A percentile compares a stretch with the other conserved stretches of the same genome.
phyloP scores from a whole-genome alignment of 2,113 vertebrate species.

The Python bivittatus region DNA sequence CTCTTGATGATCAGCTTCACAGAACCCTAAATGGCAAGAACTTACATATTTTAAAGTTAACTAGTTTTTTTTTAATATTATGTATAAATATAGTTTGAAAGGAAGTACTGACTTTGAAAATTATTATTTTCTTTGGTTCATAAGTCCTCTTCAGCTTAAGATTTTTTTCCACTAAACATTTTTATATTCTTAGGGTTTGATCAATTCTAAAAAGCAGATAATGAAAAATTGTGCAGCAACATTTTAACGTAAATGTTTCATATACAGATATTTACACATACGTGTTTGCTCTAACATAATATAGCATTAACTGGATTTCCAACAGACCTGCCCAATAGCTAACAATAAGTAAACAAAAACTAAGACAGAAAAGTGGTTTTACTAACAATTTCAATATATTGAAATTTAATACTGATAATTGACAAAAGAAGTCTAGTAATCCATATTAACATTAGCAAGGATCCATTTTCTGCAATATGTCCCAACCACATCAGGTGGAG shows the following conservation, averaged over 20 bases:
- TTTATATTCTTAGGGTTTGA: conserved; percentile 53
- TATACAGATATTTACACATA: not conserved
- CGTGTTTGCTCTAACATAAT: conserved; percentile 36
- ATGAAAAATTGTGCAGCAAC: conserved; percentile 2
- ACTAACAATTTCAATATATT: not conserved
- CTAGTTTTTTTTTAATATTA: conserved; percentile 79
- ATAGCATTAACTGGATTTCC: not conserved
- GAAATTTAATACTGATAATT: not conserved
- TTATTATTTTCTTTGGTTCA: conserved; percentile 72
- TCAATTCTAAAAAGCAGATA: conserved; percentile 50
- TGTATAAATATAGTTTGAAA: conserved; percentile 80
- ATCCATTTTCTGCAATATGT: not conserved
- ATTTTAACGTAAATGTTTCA: conserved; percentile 6
- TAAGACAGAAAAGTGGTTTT: not conserved
- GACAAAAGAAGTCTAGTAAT: not conserved
- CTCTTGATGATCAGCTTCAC: conserved; percentile 88
- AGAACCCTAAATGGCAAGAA: conserved; percentile 83
- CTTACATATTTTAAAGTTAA: conserved; percentile 88
- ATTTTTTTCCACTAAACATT: conserved; percentile 57
- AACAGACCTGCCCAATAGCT: not conserved
- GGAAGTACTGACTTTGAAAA: conserved; percentile 68
- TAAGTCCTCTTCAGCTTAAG: conserved; percentile 57
- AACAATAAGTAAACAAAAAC: not conserved
- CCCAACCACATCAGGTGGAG: not conserved
- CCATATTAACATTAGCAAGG: not conserved